Base-by-base conservation (phyloP, 2,797 vertebrate species). In the Ctenochaetus hawaiiensis region DNA sequence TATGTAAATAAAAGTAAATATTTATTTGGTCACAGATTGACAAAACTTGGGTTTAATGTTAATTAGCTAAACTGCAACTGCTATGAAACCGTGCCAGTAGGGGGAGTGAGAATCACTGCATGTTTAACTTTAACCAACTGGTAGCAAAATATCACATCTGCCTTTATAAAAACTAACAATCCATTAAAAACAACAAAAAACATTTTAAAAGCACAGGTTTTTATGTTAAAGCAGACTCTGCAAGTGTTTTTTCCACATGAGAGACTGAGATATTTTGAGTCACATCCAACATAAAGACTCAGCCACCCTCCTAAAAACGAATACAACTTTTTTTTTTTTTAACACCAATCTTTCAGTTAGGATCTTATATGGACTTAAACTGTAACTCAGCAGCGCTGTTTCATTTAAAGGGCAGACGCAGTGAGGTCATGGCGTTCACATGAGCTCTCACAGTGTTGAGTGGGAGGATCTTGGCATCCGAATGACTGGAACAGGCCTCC, bases 341-440 rank as follows among this genome's bases (percentile, higher is more conserved):
- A 56, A 76, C 0, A 67, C 82, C 52, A 78, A 11, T 74, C 72
- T 80, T 74, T 81, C 17, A 9, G 34, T 26, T 41, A 5, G 8
- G 81, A 62, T 80, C 72, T 72, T 53, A 44, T 63, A 60, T 63
- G 72, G 70, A 49, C 30, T 74, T 63, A 77, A 75, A 82, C 54
- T 78, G 73, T 88, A 87, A 84, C 72, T 90, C 82, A 90, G 62
- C 87, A 85, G 83, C 37, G 9, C 68, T 80, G 56, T 80, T 80
- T 91, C 79, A 75, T 87, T 87, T 62, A 82, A 87, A 88, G 84
- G 84, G 52, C 84, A 69, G 68, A 56, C 34, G 34, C 52, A 57
- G 86, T 88, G 91, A 92, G 91, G 90, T 92, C 91, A 92, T 82
- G 62, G 68, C 80, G 83, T 93, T 93, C 89, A 90, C 91, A 90